Percentiles rank a stretch among this genome's conserved stretches.
Conservation (phyloP, 2,888 invertebrate species). For the Eupithecia centaureata region DNA sequence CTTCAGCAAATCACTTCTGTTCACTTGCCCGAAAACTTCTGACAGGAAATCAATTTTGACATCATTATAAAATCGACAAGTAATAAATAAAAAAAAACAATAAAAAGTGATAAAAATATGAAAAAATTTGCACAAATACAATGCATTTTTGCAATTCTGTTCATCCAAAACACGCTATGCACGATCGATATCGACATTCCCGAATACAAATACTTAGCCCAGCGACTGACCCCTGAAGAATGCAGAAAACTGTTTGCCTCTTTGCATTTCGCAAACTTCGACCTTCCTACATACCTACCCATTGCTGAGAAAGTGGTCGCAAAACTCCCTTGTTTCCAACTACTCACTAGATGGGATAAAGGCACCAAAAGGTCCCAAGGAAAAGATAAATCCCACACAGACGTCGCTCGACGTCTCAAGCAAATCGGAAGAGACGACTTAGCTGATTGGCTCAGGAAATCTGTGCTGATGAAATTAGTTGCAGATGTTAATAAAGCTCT, state of each 20-base stretch:
- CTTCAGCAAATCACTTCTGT: neutral
- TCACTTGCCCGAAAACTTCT: neutral
- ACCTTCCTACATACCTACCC: conserved; percentile 51
- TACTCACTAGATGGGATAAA: conserved; percentile 84
- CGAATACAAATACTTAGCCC: conserved; percentile 78
- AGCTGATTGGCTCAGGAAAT: conserved; percentile 85
- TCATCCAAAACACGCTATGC: conserved; percentile 45
- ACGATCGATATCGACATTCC: conserved; percentile 62
- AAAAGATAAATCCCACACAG: conserved; percentile 82
- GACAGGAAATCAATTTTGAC: conserved; percentile 3
- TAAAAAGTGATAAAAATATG: conserved; percentile 1
- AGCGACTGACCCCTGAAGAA: conserved; percentile 81
- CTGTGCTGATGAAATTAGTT: conserved; percentile 82
- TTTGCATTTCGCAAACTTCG: conserved; percentile 75
- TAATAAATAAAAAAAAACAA: neutral
- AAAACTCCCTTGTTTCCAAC: conserved; percentile 80
- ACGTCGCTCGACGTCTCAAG: conserved; percentile 80
- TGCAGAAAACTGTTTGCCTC: conserved; percentile 84
- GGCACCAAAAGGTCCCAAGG: conserved; percentile 72
- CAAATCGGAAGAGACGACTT: conserved; percentile 83
- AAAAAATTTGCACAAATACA: conserved; percentile 16
- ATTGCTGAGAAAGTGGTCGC: conserved; percentile 71
- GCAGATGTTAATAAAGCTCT: conserved; percentile 70
- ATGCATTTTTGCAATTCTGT: conserved; percentile 55
- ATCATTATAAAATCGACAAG: conserved; percentile 3